Base-by-base conservation (phyloP, 1,140 invertebrate species). In the Microplitis demolitor region DNA sequence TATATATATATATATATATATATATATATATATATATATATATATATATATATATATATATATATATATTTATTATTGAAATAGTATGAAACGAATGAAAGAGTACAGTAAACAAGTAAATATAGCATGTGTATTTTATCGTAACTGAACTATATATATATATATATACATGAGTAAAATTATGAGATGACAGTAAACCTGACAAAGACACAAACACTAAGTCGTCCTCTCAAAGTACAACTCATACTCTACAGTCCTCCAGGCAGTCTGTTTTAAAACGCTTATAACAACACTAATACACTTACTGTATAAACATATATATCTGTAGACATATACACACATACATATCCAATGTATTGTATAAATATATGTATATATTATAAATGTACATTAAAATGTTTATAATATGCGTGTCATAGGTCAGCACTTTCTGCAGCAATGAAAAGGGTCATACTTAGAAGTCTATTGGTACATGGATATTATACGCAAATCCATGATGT, bases 401-500 rank as follows among this genome's bases (percentile, higher is more conserved):
- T 74, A 74, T 74, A 66, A 67, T 67, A 60, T 74, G 73, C 67
- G 61, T 74, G 73, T 74, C 68, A 74, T 74, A 74, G 73, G 73
- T 71, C 73, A 74, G 53, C 62, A 62, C 37, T 62, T 68, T 74
- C 69, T 74, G 51, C 31, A 24, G 56, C 14, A 31, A 58, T 58
- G 56, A 58, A 58, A 58, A 58, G 56, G 56, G 56, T 58, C 56
- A 11, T 16, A 58, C 56, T 31, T 24, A 24, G 24, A 58, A 58
- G 14, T 58, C 56, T 58, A 58, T 58, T 58, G 56, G 56, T 58
- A 31, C 24, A 58, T 24, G 8, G 56, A 24, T 58, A 24, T 3
- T 58, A 58, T 58, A 58, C 56, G 56, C 56, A 58, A 58, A 58
- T 58, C 16, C 24, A 58, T 58, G 9, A 58, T 24, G 56, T 16